Conservation (phyloP, 2,797 vertebrate species). For the Ctenosaura bakeri region DNA sequence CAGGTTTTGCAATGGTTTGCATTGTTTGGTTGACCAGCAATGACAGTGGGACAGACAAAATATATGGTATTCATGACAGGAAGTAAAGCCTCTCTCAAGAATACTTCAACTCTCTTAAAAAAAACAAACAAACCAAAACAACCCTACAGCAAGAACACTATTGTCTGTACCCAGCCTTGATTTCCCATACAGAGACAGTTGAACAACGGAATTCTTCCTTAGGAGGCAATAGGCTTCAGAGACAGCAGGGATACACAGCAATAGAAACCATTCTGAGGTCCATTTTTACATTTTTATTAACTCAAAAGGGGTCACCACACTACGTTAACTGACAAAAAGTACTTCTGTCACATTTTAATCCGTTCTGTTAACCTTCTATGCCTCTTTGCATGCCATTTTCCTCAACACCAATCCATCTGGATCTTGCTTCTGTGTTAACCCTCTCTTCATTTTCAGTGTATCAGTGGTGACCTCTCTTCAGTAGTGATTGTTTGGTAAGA, state of each 20-base stretch:
- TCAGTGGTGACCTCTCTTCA: neutral
- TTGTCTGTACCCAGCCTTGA: neutral
- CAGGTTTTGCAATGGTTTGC: neutral
- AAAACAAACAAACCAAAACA: neutral
- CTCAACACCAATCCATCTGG: neutral
- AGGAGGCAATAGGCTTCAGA: neutral
- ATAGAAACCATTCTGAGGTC: neutral
- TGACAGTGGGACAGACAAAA: neutral
- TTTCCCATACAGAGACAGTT: neutral
- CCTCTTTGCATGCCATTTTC: neutral
- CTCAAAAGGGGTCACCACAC: neutral
- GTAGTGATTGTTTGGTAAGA: neutral
- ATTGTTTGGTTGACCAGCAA: neutral
- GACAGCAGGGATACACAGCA: neutral
- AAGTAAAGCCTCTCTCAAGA: constrained; percentile 10
- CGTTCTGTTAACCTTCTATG: neutral
- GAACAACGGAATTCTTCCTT: neutral
- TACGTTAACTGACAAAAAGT: neutral
- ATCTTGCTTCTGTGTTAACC: neutral
- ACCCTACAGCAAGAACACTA: neutral
- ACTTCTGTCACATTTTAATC: neutral
- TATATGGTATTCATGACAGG: neutral
- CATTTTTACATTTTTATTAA: neutral
- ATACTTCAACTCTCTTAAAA: neutral
- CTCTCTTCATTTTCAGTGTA: neutral